A percentile compares a stretch with the other conserved stretches of the same genome.
These are phyloP conservation scores for Chlorocebus sabaeus DNA, from an alignment of 2,113 vertebrate genomes.

Conservation along the genomic window DNA sequence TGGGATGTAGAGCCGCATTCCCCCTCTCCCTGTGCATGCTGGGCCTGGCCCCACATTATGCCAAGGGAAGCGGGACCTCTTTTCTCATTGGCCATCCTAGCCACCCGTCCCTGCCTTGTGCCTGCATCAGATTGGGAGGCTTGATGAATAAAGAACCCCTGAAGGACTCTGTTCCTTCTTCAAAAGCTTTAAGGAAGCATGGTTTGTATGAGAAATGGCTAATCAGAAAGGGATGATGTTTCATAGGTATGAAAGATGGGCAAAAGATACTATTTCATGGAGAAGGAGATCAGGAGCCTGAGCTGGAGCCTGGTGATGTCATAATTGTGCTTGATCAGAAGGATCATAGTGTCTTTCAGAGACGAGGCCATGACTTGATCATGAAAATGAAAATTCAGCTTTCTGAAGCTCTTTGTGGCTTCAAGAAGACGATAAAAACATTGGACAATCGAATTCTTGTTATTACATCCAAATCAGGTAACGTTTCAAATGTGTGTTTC, in stretches of 20 bases:
- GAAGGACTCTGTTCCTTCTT: not conserved
- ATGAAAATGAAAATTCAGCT: constrained; percentile 94
- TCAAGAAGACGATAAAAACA: constrained; percentile 90
- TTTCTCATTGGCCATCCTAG: not conserved
- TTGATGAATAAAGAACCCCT: not conserved
- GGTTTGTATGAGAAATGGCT: not conserved
- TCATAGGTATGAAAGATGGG: constrained; percentile 95
- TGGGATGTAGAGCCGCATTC: not conserved
- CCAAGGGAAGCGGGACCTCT: not conserved
- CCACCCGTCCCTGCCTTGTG: not conserved
- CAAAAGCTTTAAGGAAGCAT: not conserved
- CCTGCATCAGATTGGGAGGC: not conserved
- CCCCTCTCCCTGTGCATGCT: rapidly evolving
- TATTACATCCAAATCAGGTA: constrained; percentile 90
- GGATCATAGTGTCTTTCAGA: constrained; percentile 91
- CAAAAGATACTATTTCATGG: constrained; percentile 96
- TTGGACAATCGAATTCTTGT: constrained; percentile 91
- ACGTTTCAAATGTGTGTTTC: not conserved
- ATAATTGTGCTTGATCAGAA: constrained; percentile 95
- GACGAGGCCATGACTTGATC: constrained; percentile 89
- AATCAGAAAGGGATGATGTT: constrained; percentile 14
- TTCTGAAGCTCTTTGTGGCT: constrained; percentile 94
- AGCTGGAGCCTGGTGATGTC: constrained; percentile 95
- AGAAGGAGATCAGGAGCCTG: constrained; percentile 98
- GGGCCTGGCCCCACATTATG: rapidly evolving